Percentiles rank a stretch among this genome's conserved stretches.
phyloP scores from a whole-genome alignment of 2,113 vertebrate genomes.

The Ammodytes dubius region DNA sequence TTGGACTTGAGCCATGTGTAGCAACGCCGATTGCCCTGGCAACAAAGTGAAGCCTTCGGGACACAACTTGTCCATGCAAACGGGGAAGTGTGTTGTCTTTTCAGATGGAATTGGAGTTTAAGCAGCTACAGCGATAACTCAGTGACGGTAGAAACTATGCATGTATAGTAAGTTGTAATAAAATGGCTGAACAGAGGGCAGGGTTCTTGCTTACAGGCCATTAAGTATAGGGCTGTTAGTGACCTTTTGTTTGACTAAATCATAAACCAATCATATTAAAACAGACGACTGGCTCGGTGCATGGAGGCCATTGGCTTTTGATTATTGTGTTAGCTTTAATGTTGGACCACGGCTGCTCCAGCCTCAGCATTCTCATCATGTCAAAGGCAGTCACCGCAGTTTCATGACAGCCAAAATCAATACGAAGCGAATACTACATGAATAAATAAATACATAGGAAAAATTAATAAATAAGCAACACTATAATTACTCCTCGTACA shows the following conservation, averaged over 20 bases:
- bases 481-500: constrained; percentile 35
- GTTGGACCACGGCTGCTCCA: constrained; percentile 41
- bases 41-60: constrained; percentile 42
- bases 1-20: constrained; percentile 44
- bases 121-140: constrained; percentile 43
- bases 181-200: constrained; percentile 21
- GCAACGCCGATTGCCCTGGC: constrained; percentile 62
- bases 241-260: constrained; percentile 65
- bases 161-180: constrained; percentile 29
- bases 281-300: constrained; percentile 24
- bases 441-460: constrained; percentile 57
- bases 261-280: constrained; percentile 68
- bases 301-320: constrained; percentile 34
- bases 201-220: constrained; percentile 16
- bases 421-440: constrained; percentile 33
- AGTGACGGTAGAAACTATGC: constrained; percentile 39
- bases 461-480: constrained; percentile 3
- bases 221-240: constrained; percentile 27
- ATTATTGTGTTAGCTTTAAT: constrained; percentile 68
- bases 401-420: constrained; percentile 63
- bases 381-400: constrained; percentile 36
- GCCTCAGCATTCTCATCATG: constrained; percentile 44
- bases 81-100: constrained; percentile 1
- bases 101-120: constrained; percentile 41
- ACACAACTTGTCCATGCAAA: constrained; percentile 23